Base-by-base conservation (phyloP, 2,113 vertebrate genomes). In the Ptyas mucosa region DNA sequence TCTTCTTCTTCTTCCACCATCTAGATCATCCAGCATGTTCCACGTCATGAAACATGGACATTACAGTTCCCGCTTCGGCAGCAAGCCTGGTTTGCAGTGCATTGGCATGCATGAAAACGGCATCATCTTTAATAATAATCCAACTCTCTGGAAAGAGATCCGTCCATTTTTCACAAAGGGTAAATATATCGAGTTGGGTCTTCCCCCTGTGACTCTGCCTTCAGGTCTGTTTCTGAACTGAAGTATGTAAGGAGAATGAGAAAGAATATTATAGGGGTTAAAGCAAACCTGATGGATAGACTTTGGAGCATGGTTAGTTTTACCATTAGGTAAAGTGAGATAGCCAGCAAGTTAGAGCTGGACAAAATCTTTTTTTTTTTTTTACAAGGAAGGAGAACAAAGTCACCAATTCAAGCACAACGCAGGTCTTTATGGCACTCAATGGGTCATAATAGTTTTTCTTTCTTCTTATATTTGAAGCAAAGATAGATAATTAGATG, bases 51-150 rank as follows among this genome's bases (percentile, higher is more conserved):
- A 98, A 97, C 98, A 99, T 1, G 96, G 91, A 89, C 97, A 98
- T 52, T 99, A 99, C 57, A 97, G 93, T 15, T 98, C 98, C 89
- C 97, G 99, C 9, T 99, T 99, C 24, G 99, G 98, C 85, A 99
- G 98, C 93, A 98, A 98, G 91, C 97, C 94, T 5, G 99, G 99
- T 0, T 93, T 99, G 5, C 98, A 98, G 95, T 99, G 98, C 92
- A 97, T 99, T 0, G 99, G 99, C 93, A 99, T 99, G 99, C 97
- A 99, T 1, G 98, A 99, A 95, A 99, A 98, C 0, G 99, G 99
- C 0, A 97, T 99, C 89, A 99, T 99, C 92, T 99, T 99, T 89
- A 99, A 99, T 94, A 99, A 98, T 39, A 98, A 99, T 58, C 95
- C 98, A 0, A 94, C 93, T 0, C 97, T 99, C 24, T 99, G 99